Base-by-base conservation (phyloP, 2,113 vertebrate species). In the Rhizomys pruinosus region DNA sequence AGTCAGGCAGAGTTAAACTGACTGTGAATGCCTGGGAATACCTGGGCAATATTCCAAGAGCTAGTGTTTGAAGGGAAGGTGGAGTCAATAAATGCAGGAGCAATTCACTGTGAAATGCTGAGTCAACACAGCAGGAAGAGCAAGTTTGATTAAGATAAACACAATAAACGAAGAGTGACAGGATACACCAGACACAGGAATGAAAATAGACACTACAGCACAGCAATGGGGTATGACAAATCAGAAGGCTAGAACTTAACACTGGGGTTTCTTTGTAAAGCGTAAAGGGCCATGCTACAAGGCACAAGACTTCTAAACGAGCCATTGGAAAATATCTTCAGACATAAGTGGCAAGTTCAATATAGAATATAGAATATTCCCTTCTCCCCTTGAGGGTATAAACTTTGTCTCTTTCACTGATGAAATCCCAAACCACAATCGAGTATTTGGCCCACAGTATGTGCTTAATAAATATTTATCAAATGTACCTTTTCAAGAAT, bases 1-100 rank as follows among this genome's bases (percentile, higher is more conserved):
- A 74, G 12, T 55, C 5, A 71, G 22, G 39, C 59, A 29, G 4
- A 92, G 13, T 44, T n/a, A 89, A 69, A 22, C 25, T 89, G 68
- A 34, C 42, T 85, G 32, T 74, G 39, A 76, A 76, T 81, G 61
- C 2, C 68, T 73, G 9, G 3, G 39, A 89, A 11, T 69, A 32
- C 22, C 61, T 89, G 66, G 66, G 57, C 44, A 91, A 59, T 84
- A 92, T 57, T 78, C 74, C 61, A 96, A 57, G n/a, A 81, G 17
- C 8, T 63, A 85, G 39, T 55, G 13, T 76, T 19, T 61, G 15
- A 77, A 76, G 44, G 15, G 22, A 86, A 85, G 80, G 13, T 66
- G 10, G 32, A 87, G 16, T 84, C 44, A 47, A 23, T 91, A n/a
- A 9, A 94, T 77, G 71, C 11, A 69, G 37, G 20, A 69, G 16